A percentile compares a stretch with the other conserved stretches of the same genome.
These are phyloP conservation scores for Phrynocephalus guinanensis DNA, from an alignment of 2,797 vertebrate genomes.

Conservation along the genomic window DNA sequence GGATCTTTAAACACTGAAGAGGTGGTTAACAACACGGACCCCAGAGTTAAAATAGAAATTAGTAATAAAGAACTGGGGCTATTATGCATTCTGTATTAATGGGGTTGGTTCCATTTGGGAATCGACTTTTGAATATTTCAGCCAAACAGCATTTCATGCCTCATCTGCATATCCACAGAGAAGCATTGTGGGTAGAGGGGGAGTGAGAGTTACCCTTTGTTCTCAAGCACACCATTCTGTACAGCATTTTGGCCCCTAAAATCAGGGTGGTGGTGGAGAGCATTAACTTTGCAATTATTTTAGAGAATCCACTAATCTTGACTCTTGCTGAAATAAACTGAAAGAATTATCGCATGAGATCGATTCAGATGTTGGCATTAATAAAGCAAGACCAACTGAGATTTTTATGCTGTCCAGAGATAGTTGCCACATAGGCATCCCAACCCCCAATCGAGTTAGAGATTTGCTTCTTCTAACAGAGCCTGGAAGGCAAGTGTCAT, in stretches of 20 bases:
- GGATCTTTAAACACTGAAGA: conserved; percentile 62
- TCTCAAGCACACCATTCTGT: conserved; percentile 69
- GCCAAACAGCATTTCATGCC: conserved; percentile 62
- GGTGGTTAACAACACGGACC: conserved; percentile 76
- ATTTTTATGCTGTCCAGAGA: conserved; percentile 47
- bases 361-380: conserved; percentile 61
- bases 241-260: conserved; percentile 62
- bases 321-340: conserved; percentile 68
- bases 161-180: conserved; percentile 79
- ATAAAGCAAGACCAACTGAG: conserved; percentile 53
- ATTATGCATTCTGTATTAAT: conserved; percentile 74
- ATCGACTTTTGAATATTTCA: conserved; percentile 81
- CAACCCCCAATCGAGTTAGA: too few relatives aligned
- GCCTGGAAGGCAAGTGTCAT: too few relatives aligned
- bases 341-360: conserved; percentile 58
- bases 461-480: too few relatives aligned
- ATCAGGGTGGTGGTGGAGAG: conserved; percentile 19
- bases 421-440: neutral
- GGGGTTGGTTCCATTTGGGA: conserved; percentile 71
- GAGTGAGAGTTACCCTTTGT: conserved; percentile 77
- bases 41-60: conserved; percentile 78
- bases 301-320: conserved; percentile 64
- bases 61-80: conserved; percentile 48
- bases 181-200: conserved; percentile 60
- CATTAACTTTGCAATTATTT: conserved; percentile 62